These are phyloP conservation scores for Scolanthus callimorphus DNA, from an alignment of 92 coral and sea anemone species.

Conservation along the genomic window DNA sequence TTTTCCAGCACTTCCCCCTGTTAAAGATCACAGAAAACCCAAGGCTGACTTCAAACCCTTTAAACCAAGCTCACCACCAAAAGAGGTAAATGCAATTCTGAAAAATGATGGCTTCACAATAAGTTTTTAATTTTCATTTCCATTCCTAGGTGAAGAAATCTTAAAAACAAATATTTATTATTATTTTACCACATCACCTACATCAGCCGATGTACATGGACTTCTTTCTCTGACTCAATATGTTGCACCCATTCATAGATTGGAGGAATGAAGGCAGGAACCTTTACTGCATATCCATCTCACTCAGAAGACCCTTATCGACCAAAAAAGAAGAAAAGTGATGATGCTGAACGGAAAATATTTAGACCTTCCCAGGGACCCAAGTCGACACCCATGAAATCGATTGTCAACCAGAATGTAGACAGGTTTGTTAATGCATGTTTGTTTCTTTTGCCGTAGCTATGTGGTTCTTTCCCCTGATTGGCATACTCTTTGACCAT, in stretches of 20 bases:
- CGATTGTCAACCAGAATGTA: conserved; percentile 83
- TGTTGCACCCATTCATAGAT: no score
- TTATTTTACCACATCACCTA: no score
- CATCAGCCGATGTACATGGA: no score
- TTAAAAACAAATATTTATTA: not conserved
- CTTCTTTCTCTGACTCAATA: no score
- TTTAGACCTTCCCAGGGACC: conserved; percentile 98
- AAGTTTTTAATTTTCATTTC: no score
- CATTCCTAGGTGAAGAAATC: not conserved
- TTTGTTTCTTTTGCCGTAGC: no score
- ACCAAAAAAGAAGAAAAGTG: conserved; percentile 61
- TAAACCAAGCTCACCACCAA: conserved; percentile 94
- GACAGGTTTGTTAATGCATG: conserved; percentile 30
- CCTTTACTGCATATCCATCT: conserved; percentile 81
- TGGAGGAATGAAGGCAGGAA: conserved; percentile 92
- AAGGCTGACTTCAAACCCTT: conserved; percentile 75
- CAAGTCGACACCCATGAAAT: conserved; percentile 84
- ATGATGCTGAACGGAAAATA: conserved; percentile 51
- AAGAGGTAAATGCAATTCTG: conserved; percentile 67
- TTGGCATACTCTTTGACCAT: no score
- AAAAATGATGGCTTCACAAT: no score
- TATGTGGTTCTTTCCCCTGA: no score
- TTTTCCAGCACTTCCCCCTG: conserved; percentile 84
- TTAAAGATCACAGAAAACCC: conserved; percentile 65
- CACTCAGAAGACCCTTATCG: conserved; percentile 91